Base-by-base conservation (phyloP, 1,140 invertebrate genomes). In the Hycleus cichorii region DNA sequence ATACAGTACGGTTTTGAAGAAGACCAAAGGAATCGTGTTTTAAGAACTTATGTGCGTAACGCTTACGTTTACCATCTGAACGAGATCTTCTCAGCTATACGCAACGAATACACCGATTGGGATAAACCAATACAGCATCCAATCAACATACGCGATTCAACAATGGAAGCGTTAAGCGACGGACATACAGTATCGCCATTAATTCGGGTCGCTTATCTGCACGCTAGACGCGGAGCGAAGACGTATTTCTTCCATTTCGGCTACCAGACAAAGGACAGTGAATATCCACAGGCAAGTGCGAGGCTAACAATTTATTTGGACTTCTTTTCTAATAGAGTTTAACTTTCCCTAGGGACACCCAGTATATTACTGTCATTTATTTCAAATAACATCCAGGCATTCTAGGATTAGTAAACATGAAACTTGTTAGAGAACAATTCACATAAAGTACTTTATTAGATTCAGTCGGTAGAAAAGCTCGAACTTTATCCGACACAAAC, bases 31-130 rank as follows among this genome's bases (percentile, higher is more conserved):
- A 87, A 87, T 64, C 79, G 84, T 10, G 79, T 89, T 49, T 75
- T 88, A 25, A 80, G 91, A 38, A 95, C 92, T 6, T 88, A 93
- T 73, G 84, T 90, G 32, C 79, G 92, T 59, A 96, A 95, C 79
- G 82, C 90, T 27, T 93, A 88, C 77, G 81, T 85, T 25, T 93
- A 87, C 71, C 92, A 95, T 72, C 80, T 92, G 62, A 92, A 93
- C 76, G 92, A 96, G 75, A 94, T 96, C 55, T 92, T 91, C 69
- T 86, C 91, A 25, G 91, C 93, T 6, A 83, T 96, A 8, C 78
- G 89, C 27, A 94, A 95, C 76, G 91, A 95, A 73, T 97, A 97
- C 75, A 93, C 90, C 38, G 90, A 94, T 74, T 94, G 91, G 91
- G 87, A 89, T 70, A 87, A 90, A 65, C 85, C 89, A 3, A 90